Percentiles rank a stretch among this genome's conserved stretches.
phyloP scores from a whole-genome alignment of 2,797 vertebrate genomes.

The Furcifer pardalis region DNA sequence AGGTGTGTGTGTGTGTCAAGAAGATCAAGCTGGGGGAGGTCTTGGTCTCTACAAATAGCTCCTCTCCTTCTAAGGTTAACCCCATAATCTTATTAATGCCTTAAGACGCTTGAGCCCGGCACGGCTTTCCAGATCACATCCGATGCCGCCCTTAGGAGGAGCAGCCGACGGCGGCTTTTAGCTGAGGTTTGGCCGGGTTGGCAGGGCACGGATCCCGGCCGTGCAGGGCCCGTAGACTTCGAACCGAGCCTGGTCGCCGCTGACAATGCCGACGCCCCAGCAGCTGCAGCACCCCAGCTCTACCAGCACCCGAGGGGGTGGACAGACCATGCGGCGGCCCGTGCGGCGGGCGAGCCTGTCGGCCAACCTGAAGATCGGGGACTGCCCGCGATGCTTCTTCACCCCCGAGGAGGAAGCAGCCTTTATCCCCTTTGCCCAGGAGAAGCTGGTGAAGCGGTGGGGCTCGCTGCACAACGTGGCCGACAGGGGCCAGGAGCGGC shows the following conservation, averaged over 20 bases:
- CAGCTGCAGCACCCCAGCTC: no score
- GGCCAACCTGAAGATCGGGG: conserved; percentile 80
- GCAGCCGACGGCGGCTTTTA: conserved; percentile 54
- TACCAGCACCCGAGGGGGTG: fast-evolving
- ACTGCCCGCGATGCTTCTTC: neutral
- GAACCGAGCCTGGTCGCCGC: fast-evolving
- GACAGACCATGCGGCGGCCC: conserved; percentile 69
- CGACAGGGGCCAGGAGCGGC: neutral
- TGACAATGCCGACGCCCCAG: no score
- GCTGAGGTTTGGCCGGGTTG: conserved; percentile 42
- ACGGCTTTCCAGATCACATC: conserved; percentile 12
- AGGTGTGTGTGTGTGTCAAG: neutral
- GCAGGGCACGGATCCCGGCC: neutral
- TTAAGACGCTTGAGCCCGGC: conserved; percentile 55
- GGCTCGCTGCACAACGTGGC: conserved; percentile 84
- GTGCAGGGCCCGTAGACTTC: no score
- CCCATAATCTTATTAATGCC: conserved; percentile 69
- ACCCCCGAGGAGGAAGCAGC: conserved; percentile 71
- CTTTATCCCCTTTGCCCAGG: conserved; percentile 84
- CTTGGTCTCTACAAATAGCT: conserved; percentile 52
- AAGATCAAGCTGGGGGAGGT: conserved; percentile 4
- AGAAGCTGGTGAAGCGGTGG: conserved; percentile 85
- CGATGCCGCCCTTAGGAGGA: conserved; percentile 34
- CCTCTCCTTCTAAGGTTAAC: conserved; percentile 54
- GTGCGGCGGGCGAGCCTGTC: conserved; percentile 81